These are phyloP conservation scores for Chaunax sp. DNA, from an alignment of 2,797 vertebrate genomes.

Conservation along the genomic window DNA sequence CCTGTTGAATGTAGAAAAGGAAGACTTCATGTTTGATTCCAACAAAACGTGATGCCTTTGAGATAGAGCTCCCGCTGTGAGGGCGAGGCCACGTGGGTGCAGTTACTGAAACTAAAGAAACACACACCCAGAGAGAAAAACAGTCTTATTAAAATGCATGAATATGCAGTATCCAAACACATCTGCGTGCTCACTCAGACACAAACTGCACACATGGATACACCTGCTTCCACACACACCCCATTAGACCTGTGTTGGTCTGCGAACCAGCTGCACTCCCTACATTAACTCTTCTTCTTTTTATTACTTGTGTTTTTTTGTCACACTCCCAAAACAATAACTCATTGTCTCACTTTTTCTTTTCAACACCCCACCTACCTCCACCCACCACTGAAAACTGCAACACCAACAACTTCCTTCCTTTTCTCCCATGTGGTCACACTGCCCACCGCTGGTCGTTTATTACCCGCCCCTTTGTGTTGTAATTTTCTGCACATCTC, in stretches of 20 bases:
- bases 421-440: constrained; percentile 30
- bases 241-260: constrained; percentile 10
- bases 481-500: constrained; percentile 31
- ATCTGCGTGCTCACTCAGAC: constrained; percentile 18
- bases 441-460: constrained; percentile 1
- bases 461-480: constrained; percentile 27
- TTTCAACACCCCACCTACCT: neutral
- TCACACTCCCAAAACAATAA: constrained; percentile 9
- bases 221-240: neutral
- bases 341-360: neutral
- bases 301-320: constrained; percentile 11
- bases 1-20: constrained; percentile 10
- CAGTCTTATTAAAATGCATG: constrained; percentile 37
- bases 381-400: constrained; percentile 17
- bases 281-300: neutral
- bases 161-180: constrained; percentile 20
- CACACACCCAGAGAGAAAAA: constrained; percentile 10
- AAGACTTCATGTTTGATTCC: constrained; percentile 24
- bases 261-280: neutral
- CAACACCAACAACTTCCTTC: constrained; percentile 37
- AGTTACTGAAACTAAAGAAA: constrained; percentile 17
- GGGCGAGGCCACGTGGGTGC: constrained; percentile 1
- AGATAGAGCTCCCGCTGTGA: constrained; percentile 37
- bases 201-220: too few relatives aligned
- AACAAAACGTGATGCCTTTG: constrained; percentile 13